Conservation (phyloP, 2,113 vertebrate species). For the Eretmochelys imbricata region DNA sequence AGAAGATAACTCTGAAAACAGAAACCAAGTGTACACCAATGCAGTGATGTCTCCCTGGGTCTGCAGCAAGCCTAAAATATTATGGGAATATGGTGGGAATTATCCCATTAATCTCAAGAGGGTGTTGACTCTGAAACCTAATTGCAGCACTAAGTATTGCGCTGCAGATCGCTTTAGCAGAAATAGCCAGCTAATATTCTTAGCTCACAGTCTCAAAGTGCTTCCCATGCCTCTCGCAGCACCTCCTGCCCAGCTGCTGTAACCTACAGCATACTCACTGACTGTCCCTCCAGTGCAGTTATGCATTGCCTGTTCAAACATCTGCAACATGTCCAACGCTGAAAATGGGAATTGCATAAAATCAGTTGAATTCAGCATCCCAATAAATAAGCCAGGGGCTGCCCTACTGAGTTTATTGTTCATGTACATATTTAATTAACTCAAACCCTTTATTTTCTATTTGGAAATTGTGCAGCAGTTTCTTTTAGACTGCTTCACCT, state of each 20-base stretch:
- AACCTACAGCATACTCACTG: slow-evolving; percentile 69
- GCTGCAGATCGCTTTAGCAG: slow-evolving; percentile 50
- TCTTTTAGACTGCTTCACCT: not conserved
- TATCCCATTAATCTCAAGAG: not conserved
- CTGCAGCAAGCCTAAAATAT: not conserved
- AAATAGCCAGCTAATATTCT: slow-evolving; percentile 63
- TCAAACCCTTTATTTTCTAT: fast-evolving
- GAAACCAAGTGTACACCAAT: not conserved
- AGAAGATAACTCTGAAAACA: not conserved
- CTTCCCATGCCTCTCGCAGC: slow-evolving; percentile 69
- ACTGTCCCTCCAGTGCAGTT: slow-evolving; percentile 67
- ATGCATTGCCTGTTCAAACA: slow-evolving; percentile 72
- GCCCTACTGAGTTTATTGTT: not conserved
- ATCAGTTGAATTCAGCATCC: slow-evolving; percentile 68
- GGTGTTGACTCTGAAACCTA: not conserved
- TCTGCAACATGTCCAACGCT: slow-evolving; percentile 68
- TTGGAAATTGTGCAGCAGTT: too few species aligned
- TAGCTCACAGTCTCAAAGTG: slow-evolving; percentile 64
- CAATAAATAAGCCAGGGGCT: slow-evolving; percentile 36
- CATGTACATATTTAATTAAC: slow-evolving; percentile 12
- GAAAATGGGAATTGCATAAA: slow-evolving; percentile 71
- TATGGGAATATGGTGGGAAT: not conserved
- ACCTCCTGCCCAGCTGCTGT: slow-evolving; percentile 57
- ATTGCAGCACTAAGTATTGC: slow-evolving; percentile 14
- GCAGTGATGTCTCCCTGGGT: not conserved